These are phyloP conservation scores for Galaxea fascicularis DNA, from an alignment of 92 coral and sea anemone genomes.

Conservation along the genomic window DNA sequence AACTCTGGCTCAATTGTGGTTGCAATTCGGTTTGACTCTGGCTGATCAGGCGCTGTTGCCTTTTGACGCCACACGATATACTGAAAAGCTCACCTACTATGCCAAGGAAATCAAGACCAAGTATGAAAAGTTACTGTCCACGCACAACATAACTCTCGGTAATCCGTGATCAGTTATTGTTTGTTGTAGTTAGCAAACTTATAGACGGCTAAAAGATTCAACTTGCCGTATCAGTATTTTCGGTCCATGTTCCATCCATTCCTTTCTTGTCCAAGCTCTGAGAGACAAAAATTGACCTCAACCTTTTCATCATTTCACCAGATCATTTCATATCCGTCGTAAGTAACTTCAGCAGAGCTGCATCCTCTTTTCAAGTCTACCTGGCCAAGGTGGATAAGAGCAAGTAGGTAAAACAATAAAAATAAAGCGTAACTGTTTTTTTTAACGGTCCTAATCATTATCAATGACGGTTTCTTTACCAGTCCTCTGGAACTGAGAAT, in stretches of 20 bases:
- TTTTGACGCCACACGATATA: conserved; percentile 71
- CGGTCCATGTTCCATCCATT: too few species aligned
- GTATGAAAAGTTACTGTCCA: conserved; percentile 38
- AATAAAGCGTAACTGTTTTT: not conserved
- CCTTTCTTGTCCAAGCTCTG: not conserved
- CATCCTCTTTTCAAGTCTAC: conserved; percentile 62
- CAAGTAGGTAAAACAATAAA: conserved; percentile 62
- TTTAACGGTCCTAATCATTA: not conserved
- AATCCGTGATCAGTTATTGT: not conserved
- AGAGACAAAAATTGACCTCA: not conserved
- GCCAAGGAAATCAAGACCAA: conserved; percentile 52
- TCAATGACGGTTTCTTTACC: not conserved
- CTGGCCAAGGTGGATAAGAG: conserved; percentile 52
- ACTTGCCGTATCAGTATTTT: too few species aligned
- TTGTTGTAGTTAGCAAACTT: not conserved
- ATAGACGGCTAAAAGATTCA: not conserved
- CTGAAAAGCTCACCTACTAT: conserved; percentile 47
- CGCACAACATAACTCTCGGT: conserved; percentile 76
- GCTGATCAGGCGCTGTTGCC: conserved; percentile 74
- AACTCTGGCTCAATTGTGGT: conserved; percentile 78
- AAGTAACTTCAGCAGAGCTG: conserved; percentile 66
- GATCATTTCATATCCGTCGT: conserved; percentile 59
- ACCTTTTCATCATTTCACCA: conserved; percentile 5
- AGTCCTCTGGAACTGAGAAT: conserved; percentile 76
- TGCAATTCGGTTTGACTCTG: conserved; percentile 54